Conservation (phyloP, 2,113 vertebrate species). For the Alectura lathami region DNA sequence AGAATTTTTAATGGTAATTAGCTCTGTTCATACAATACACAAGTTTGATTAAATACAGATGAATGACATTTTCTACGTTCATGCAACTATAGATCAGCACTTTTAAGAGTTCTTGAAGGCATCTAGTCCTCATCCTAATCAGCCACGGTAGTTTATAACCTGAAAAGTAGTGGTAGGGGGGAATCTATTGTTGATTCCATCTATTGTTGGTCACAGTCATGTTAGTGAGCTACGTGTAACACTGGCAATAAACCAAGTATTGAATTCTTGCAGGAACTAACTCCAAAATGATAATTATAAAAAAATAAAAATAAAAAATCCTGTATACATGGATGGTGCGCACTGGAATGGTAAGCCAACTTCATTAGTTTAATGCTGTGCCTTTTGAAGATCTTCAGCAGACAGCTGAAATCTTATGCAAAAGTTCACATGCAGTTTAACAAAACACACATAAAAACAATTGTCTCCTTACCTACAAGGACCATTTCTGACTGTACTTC, state of each 20-base stretch:
- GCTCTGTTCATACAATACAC: conserved; percentile 34
- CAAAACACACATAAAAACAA: neutral
- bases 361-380: neutral
- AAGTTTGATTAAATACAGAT: conserved; percentile 55
- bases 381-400: neutral
- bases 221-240: neutral
- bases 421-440: neutral
- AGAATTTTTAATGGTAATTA: conserved; percentile 36
- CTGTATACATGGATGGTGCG: neutral
- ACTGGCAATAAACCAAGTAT: neutral
- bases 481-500: neutral
- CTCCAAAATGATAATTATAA: neutral
- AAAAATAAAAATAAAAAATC: neutral
- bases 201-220: neutral
- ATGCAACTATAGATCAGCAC: conserved; percentile 43
- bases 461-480: neutral
- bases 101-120: conserved; percentile 27
- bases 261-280: neutral
- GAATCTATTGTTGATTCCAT: conserved; percentile 45
- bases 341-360: neutral
- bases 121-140: conserved; percentile 37
- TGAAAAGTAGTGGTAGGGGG: neutral
- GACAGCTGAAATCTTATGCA: neutral
- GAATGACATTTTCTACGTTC: conserved; percentile 63
- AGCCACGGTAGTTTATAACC: conserved; percentile 23